A percentile compares a stretch with the other conserved stretches of the same genome.
Evolutionary conservation across 2,797 vertebrate species (phyloP).

Genomic region (Trichosurus vulpecula): DNA sequence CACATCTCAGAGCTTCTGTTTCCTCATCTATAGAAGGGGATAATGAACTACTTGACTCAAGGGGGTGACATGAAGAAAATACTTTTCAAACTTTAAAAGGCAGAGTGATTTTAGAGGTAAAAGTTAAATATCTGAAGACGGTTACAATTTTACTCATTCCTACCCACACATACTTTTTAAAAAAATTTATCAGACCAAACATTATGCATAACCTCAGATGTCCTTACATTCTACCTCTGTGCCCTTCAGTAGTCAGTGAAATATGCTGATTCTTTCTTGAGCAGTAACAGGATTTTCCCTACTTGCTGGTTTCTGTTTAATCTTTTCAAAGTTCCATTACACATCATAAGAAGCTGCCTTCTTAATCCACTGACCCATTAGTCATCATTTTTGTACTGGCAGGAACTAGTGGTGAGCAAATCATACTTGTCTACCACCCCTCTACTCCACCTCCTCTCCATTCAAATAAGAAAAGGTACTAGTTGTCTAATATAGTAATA

Average conservation of each 20-base stretch:
- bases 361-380: background rate
- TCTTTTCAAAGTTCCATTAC: background rate
- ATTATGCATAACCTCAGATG: background rate
- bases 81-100: background rate
- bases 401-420: background rate
- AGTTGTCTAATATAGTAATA: background rate
- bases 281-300: background rate
- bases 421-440: background rate
- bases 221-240: background rate
- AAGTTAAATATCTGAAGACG: background rate
- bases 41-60: background rate
- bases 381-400: background rate
- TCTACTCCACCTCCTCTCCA: accelerated
- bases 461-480: background rate
- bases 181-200: background rate
- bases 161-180: background rate
- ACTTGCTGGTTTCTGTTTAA: background rate
- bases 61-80: background rate
- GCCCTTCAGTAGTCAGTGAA: background rate
- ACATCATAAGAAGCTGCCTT: background rate
- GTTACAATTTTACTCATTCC: background rate
- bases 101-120: background rate
- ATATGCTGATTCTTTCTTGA: background rate
- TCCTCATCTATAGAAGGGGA: background rate
- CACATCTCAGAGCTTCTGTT: background rate